Evolutionary conservation across 2,888 invertebrate species (phyloP).

Genomic region (Hipparchia sbordonii): DNA sequence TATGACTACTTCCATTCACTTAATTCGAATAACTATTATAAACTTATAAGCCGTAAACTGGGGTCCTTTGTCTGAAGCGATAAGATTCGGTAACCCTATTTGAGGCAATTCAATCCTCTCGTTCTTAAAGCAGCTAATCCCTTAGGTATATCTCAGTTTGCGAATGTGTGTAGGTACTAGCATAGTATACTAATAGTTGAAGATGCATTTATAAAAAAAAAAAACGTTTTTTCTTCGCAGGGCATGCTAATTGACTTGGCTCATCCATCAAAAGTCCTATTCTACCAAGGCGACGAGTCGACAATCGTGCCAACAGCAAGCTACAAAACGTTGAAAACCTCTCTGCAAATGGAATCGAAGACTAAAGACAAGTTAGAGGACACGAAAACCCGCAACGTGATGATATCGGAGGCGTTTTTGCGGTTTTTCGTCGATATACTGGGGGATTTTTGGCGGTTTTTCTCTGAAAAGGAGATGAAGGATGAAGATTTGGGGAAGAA

Average conservation of each 20-base stretch:
- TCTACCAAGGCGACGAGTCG: conserved; percentile 89
- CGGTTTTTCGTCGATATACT: conserved; percentile 90
- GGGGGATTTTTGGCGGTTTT: conserved; percentile 86
- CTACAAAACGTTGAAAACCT: conserved; percentile 85
- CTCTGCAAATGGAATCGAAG: conserved; percentile 72
- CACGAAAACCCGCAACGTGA: conserved; percentile 84
- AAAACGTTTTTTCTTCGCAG: conserved; percentile 64
- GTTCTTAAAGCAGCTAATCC: too few relatives aligned
- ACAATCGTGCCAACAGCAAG: conserved; percentile 88
- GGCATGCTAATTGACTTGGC: conserved; percentile 89
- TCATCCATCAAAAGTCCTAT: conserved; percentile 80
- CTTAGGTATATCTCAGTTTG: too few relatives aligned
- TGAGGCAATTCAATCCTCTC: neutral
- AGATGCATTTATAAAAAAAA: neutral
- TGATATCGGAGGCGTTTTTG: conserved; percentile 90
- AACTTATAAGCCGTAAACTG: neutral
- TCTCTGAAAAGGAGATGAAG: conserved; percentile 56
- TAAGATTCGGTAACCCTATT: neutral
- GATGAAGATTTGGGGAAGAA: conserved; percentile 63
- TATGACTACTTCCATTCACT: too few relatives aligned
- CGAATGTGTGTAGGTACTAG: too few relatives aligned
- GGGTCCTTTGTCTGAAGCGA: neutral
- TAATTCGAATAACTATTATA: too few relatives aligned
- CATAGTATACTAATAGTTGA: too few relatives aligned
- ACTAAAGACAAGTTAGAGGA: conserved; percentile 61